Base-by-base conservation (phyloP, 1,140 invertebrate species). In the Pachypeltis micranthus region DNA sequence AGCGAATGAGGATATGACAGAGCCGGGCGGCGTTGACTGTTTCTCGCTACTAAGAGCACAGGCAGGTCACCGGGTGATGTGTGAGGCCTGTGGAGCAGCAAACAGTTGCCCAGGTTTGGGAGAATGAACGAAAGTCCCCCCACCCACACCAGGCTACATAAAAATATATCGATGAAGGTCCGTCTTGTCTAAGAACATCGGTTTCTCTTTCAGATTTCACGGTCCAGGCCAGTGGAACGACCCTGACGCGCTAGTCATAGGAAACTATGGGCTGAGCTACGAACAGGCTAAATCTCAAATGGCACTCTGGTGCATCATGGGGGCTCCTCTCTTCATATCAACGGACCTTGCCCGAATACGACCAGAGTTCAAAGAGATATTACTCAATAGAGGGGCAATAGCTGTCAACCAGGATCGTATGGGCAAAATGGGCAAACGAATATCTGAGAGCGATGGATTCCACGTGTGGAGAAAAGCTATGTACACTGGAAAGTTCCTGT, bases 161-260 rank as follows among this genome's bases (percentile, higher is more conserved):
- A n/a, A n/a, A n/a, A n/a, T n/a, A n/a, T n/a, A n/a, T n/a, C n/a
- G n/a, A n/a, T n/a, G n/a, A n/a, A n/a, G n/a, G n/a, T n/a, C n/a
- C n/a, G n/a, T n/a, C n/a, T n/a, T n/a, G n/a, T n/a, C n/a, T n/a
- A n/a, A n/a, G n/a, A n/a, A n/a, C n/a, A n/a, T n/a, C n/a, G n/a
- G n/a, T n/a, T n/a, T n/a, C n/a, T n/a, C n/a, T n/a, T n/a, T n/a
- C 47, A 51, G 79, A 39, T 80, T 83, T 70, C 84, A 86, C 39
- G 90, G 88, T 14, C 90, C 91, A 0, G 90, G 91, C 2, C 83
- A 86, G 65, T 94, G 88, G 88, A 93, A 93, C 74, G 91, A 94
- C 75, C 91, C 91, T 0, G 91, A 94, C 72, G 91, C 92, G 91
- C 73, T 91, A 21, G 76, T 93, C 19, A 82, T 92, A 69, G 92